Base-by-base conservation (phyloP, 2,888 invertebrate species). In the Standfussiana lucernea region DNA sequence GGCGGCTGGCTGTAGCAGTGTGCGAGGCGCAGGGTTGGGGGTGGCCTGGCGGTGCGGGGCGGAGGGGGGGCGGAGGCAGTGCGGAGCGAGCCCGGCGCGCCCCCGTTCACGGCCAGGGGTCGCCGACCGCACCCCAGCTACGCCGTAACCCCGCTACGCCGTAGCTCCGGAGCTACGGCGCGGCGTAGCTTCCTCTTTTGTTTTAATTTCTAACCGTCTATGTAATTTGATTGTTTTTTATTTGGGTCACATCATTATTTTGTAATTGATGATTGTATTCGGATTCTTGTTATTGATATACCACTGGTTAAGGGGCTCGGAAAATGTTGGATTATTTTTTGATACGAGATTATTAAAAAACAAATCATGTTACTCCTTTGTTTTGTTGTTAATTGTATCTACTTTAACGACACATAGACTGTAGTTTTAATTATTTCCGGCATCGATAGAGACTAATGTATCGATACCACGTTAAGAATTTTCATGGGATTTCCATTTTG, bases 61-160 rank as follows among this genome's bases (percentile, higher is more conserved):
- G 79, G 69, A 80, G 50, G 79, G 73, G 75, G 79, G 53, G 78
- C 83, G 77, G 90, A 84, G 82, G 84, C 85, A 90, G 88, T 90
- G 93, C 89, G 89, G 90, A 90, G 90, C 91, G 89, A 89, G 90
- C 89, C 90, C 90, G 94, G 90, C 93, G 93, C 94, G 92, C 95
- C 96, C 95, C 95, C 95, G 96, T 96, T 96, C 96, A 96, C 95
- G 96, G 96, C 96, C 96, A 96, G 96, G 96, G 96, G 96, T 96
- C 96, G 95, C 88, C 96, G 96, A 96, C 96, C 96, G 95, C 94
- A 93, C 95, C 96, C 95, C 94, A 92, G 95, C 96, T 94, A 94
- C 94, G 95, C 74, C 94, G 95, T 95, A 95, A 95, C 94, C 95
- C 91, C 95, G 94, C 95, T 95, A 95, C 78, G 78, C 21, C 95